Conservation (phyloP, 1,140 invertebrate species). For the Drosophila sechellia region DNA sequence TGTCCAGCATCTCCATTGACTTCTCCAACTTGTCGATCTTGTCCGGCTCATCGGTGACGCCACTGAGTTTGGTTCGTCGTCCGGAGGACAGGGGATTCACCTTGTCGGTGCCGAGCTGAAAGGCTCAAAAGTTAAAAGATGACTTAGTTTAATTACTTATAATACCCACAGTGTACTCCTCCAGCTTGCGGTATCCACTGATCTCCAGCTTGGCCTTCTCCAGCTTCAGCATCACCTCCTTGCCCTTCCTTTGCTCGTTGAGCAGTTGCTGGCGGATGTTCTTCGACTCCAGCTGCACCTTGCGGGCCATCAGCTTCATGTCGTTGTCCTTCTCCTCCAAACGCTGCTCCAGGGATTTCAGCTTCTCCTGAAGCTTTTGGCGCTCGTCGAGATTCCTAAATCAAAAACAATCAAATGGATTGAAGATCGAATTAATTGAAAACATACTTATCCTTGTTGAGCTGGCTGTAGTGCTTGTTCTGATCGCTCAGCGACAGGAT, state of each 20-base stretch:
- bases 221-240: constrained; percentile 89
- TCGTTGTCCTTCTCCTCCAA: constrained; percentile 89
- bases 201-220: constrained; percentile 86
- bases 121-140: background rate
- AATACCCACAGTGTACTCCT: constrained; percentile 69
- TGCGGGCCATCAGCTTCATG: constrained; percentile 88
- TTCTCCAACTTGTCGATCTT: constrained; percentile 74
- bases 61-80: constrained; percentile 50
- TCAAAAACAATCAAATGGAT: background rate
- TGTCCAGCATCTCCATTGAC: constrained; percentile 67
- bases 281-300: constrained; percentile 89
- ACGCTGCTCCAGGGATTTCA: constrained; percentile 87
- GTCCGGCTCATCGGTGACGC: constrained; percentile 52
- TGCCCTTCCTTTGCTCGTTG: constrained; percentile 88
- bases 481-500: constrained; percentile 88
- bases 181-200: constrained; percentile 76
- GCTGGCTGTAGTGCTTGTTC: constrained; percentile 88
- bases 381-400: constrained; percentile 88
- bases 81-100: constrained; percentile 57
- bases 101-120: constrained; percentile 46
- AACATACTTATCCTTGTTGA: constrained; percentile 88
- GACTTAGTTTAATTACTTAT: background rate
- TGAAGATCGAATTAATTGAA: background rate
- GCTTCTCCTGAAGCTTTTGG: constrained; percentile 88
- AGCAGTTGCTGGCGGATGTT: constrained; percentile 89